phyloP scores from a whole-genome alignment of 1,140 invertebrate species.

The Phocides pigmalion region DNA sequence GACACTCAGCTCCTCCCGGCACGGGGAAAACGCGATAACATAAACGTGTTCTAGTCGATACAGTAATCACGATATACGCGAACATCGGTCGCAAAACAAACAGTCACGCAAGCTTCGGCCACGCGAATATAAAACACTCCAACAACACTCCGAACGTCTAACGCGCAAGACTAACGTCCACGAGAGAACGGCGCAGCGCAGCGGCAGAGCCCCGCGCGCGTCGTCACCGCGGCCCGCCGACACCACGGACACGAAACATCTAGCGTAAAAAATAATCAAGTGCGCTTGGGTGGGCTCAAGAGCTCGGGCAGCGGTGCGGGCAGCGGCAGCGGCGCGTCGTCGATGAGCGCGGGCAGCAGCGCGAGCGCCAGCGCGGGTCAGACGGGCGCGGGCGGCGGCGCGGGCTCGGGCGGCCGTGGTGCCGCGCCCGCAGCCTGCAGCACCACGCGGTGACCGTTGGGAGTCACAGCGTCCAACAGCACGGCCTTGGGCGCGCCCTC shows the following conservation, averaged over 20 bases:
- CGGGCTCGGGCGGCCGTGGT: constrained; percentile 46
- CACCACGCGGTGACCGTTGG: constrained; percentile 93
- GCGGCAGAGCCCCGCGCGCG: constrained; percentile 45
- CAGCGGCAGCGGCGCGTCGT: constrained; percentile 75
- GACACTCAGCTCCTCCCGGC: constrained; percentile 55
- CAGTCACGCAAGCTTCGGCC: constrained; percentile 73
- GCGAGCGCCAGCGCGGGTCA: constrained; percentile 77
- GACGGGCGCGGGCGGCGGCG: constrained; percentile 69
- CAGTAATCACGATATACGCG: constrained; percentile 63
- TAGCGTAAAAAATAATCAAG: constrained; percentile 79
- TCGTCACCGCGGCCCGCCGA: constrained; percentile 59
- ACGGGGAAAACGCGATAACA: constrained; percentile 58
- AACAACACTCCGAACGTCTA: constrained; percentile 67
- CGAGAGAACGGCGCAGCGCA: constrained; percentile 52
- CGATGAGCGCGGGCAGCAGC: constrained; percentile 75
- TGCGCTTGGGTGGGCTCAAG: constrained; percentile 78
- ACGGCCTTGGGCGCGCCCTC: constrained; percentile 90
- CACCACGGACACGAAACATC: constrained; percentile 65
- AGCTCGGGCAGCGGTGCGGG: constrained; percentile 79
- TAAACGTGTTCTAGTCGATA: constrained; percentile 42
- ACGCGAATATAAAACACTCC: constrained; percentile 75
- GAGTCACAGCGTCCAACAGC: constrained; percentile 91
- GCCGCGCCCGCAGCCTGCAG: constrained; percentile 58
- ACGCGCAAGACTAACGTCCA: constrained; percentile 62
- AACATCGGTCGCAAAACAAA: constrained; percentile 76